Evolutionary conservation across 2,888 invertebrate species (phyloP).

Genomic region (Calameuta idolon): DNA sequence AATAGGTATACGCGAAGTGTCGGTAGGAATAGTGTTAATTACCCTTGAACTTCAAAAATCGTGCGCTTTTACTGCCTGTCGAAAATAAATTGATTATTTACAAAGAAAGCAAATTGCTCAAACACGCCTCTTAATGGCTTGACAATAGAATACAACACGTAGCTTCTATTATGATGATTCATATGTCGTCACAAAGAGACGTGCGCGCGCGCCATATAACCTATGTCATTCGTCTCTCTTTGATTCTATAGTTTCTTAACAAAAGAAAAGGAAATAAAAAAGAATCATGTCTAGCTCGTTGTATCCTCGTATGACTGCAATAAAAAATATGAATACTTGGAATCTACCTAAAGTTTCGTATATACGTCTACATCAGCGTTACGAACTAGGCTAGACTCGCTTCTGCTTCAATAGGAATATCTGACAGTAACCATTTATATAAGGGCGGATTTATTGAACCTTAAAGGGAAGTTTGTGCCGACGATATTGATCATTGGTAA

Average conservation of each 20-base stretch:
- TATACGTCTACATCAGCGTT: constrained; percentile 25
- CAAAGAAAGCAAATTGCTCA: not conserved
- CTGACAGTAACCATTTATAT: constrained; percentile 40
- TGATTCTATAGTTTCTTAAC: not conserved
- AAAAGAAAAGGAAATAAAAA: constrained; percentile 31
- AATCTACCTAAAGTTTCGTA: constrained; percentile 37
- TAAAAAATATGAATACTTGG: constrained; percentile 46
- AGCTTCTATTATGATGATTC: not conserved
- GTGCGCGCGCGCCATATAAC: not conserved
- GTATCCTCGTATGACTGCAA: constrained; percentile 35
- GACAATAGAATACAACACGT: not conserved
- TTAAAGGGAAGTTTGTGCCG: constrained; percentile 7
- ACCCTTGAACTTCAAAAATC: constrained; percentile 39
- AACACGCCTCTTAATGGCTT: not conserved
- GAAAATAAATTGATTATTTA: not conserved
- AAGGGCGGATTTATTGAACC: constrained; percentile 52
- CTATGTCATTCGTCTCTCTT: not conserved
- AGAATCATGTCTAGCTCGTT: constrained; percentile 33
- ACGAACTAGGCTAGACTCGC: constrained; percentile 35
- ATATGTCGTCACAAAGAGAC: not conserved
- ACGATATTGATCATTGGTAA: not conserved
- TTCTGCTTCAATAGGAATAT: constrained; percentile 52
- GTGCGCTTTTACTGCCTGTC: constrained; percentile 22
- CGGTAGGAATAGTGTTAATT: too few relatives aligned
- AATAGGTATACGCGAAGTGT: too few relatives aligned